Evolutionary conservation across 2,888 invertebrate species (phyloP), one percentile per base, ranked within the genome.

Genomic region (Amphimallon solstitiale): DNA sequence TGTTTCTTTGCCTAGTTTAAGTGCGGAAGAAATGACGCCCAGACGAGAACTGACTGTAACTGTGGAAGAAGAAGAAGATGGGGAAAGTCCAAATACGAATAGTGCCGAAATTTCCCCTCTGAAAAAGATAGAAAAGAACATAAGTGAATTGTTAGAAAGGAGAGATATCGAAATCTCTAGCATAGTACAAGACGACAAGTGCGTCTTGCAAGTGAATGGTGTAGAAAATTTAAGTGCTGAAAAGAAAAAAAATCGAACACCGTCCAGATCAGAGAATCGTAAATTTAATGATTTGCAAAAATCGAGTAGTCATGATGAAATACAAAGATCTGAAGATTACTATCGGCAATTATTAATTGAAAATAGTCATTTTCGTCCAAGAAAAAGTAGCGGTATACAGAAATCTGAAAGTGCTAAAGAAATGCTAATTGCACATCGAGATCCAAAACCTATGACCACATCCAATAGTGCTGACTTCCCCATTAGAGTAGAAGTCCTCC

Each of bases 401-500:
- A 91, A 90, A 79, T 90, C 90, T 12, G 89, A 90, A 75, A 90
- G 90, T 78, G 89, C 90, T 66, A 90, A 90, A 79, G 91, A 91
- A 77, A 89, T 90, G 84, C 84, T 87, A 19, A 85, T 87, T 12
- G 84, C 86, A 56, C 82, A 88, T 72, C 83, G 86, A 77, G 71
- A 56, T 59, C 52, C 17, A 67, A 71, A 75, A 34, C 75, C 77
- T 43, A 71, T 81, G 56, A 77, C 81, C n/a, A 79, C 78, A 56
- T 82, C 82, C 2, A 81, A 79, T 17, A 81, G 81, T 2, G 87
- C 87, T 17, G 88, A 88, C 75, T 88, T 88, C 76, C 87, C 88
- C 0, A 79, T 87, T 12, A 85, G 86, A 73, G 90, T 90, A 29
- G 90, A 90, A 77, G 88, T 90, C 70, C 85, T 90, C 17, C 88